Evolutionary conservation across 2,113 vertebrate species (phyloP).

Genomic region (Butorides virescens): DNA sequence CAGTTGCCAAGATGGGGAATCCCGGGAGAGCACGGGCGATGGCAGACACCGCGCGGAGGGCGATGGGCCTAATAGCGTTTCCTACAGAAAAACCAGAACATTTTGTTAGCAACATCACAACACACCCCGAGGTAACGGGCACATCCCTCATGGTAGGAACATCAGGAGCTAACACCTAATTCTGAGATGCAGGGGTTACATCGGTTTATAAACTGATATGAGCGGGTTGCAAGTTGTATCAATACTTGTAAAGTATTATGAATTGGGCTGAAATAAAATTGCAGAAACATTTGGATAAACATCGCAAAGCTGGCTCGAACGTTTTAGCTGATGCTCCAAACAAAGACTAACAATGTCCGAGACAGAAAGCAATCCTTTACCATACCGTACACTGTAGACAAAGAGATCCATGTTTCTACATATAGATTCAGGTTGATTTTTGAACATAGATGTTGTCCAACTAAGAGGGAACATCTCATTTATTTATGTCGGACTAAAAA

Average conservation of each 20-base stretch:
- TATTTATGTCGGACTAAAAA: neutral
- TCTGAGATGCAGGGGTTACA: neutral
- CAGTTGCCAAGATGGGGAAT: constrained; percentile 90
- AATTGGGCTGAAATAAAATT: neutral
- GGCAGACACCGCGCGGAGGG: constrained; percentile 86
- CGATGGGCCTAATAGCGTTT: constrained; percentile 89
- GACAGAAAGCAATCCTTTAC: neutral
- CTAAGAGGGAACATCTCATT: neutral
- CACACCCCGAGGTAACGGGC: neutral
- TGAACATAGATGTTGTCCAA: neutral
- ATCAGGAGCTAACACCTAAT: neutral
- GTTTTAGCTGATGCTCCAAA: constrained; percentile 34
- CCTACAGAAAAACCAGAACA: constrained; percentile 69
- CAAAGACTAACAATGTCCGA: constrained; percentile 2
- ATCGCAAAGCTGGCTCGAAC: neutral
- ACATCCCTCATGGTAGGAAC: neutral
- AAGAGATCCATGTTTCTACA: neutral
- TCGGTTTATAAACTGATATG: neutral
- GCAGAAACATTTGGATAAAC: neutral
- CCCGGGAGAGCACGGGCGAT: constrained; percentile 85
- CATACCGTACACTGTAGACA: neutral
- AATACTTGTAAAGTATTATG: neutral
- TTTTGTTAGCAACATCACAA: neutral
- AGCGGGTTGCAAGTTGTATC: neutral
- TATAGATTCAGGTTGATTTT: neutral